Percentiles rank a stretch among this genome's conserved stretches.
phyloP scores from a whole-genome alignment of 1,140 invertebrate genomes.

The Nasonia longicornis region DNA sequence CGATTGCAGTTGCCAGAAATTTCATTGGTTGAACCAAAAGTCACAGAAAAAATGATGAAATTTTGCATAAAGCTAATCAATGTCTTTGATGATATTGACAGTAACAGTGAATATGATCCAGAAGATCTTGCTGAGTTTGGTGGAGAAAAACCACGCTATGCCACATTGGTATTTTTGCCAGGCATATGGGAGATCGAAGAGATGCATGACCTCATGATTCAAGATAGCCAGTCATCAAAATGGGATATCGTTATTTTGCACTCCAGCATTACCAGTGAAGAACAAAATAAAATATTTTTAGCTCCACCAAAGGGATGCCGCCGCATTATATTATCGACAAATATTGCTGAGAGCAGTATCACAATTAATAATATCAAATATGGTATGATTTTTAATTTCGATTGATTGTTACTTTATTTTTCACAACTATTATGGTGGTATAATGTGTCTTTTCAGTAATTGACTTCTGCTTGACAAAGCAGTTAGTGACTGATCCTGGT shows the following conservation, averaged over 20 bases:
- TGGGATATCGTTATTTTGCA: conserved; percentile 78
- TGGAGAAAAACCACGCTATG: conserved; percentile 64
- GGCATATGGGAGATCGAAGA: conserved; percentile 87
- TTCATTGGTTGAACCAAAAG: conserved; percentile 68
- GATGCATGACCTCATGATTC: conserved; percentile 61
- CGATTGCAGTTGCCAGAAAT: conserved; percentile 68
- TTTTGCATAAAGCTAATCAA: conserved; percentile 77
- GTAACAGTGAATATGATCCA: conserved; percentile 47
- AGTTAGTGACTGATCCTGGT: conserved; percentile 77
- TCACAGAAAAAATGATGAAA: conserved; percentile 69
- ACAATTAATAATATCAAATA: conserved; percentile 95
- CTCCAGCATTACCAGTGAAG: conserved; percentile 79
- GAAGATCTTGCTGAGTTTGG: conserved; percentile 52
- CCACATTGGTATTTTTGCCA: conserved; percentile 89
- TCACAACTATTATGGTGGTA: conserved; percentile 5
- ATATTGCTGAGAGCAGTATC: conserved; percentile 97
- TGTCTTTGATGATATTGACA: conserved; percentile 80
- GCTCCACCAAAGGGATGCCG: conserved; percentile 72
- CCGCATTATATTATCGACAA: conserved; percentile 94
- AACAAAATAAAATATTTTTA: conserved; percentile 81
- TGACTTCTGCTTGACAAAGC: conserved; percentile 95
- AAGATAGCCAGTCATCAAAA: conserved; percentile 60
- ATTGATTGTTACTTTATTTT: conserved; percentile 29
- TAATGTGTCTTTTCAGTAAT: conserved; percentile 77
- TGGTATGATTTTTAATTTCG: conserved; percentile 67